Evolutionary conservation across 2,113 vertebrate genomes (phyloP).

Genomic region (Fulica atra): DNA sequence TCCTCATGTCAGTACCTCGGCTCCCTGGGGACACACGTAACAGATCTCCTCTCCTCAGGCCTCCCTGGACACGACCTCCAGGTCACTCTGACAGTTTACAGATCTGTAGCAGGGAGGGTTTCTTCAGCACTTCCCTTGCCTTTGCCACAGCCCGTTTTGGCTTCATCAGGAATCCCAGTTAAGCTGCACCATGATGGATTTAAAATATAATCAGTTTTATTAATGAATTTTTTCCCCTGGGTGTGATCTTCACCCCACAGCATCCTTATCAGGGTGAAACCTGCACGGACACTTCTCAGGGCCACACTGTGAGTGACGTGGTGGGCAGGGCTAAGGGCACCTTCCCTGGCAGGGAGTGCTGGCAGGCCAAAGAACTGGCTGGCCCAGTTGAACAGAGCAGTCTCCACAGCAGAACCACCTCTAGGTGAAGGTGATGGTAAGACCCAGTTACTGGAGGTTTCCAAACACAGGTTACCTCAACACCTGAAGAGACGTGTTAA

Average conservation of each 20-base stretch:
- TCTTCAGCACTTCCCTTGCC: not conserved
- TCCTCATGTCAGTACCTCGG: not conserved
- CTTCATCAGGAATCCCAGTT: not conserved
- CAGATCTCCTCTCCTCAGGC: not conserved
- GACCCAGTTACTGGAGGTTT: not conserved
- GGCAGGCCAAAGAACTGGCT: not conserved
- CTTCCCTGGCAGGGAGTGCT: not conserved
- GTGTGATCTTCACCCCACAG: not conserved
- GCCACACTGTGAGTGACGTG: accelerated
- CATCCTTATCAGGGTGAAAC: not conserved
- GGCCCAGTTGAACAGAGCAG: not conserved
- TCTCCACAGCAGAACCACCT: not conserved
- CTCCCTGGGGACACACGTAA: not conserved
- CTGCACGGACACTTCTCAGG: not conserved
- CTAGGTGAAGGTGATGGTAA: not conserved
- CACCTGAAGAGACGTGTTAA: not conserved
- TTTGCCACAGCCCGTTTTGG: not conserved
- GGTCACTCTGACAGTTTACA: not conserved
- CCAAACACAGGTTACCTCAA: conserved; percentile 2
- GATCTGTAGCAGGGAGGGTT: not conserved
- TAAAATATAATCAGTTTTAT: not conserved
- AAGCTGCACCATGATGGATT: not conserved
- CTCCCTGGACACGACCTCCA: not conserved
- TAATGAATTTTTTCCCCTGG: not conserved
- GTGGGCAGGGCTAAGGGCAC: not conserved